Percentiles rank a stretch among this genome's conserved stretches.
Conservation (phyloP, 2,113 vertebrate genomes). For the Neolamprologus caudopunctatus region DNA sequence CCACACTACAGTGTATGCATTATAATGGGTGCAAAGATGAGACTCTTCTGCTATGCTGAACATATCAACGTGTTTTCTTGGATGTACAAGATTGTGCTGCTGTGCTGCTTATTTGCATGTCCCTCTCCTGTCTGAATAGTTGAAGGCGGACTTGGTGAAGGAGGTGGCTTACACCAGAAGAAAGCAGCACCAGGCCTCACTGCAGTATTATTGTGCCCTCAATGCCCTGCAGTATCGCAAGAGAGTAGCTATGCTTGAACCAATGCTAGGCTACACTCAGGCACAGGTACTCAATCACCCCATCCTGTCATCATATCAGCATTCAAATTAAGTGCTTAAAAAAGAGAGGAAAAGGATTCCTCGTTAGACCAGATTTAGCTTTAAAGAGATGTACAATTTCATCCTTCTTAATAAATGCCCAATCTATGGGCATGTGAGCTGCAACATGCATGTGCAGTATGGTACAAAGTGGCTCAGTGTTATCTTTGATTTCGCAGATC, state of each 20-base stretch:
- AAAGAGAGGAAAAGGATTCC: background rate
- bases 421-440: background rate
- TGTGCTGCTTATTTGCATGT: background rate
- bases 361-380: background rate
- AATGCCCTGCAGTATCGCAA: constrained; percentile 94
- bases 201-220: constrained; percentile 95
- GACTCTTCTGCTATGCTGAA: background rate
- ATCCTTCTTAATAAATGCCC: background rate
- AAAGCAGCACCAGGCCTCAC: constrained; percentile 91
- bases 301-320: background rate
- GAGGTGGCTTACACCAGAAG: constrained; percentile 88
- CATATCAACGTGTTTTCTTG: background rate
- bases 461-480: background rate
- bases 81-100: background rate
- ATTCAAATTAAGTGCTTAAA: background rate
- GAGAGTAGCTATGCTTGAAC: constrained; percentile 89
- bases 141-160: constrained; percentile 82
- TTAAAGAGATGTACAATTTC: background rate
- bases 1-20: background rate
- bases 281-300: constrained; percentile 76
- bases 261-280: constrained; percentile 88
- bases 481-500: constrained; percentile 70
- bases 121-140: constrained; percentile 60
- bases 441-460: background rate
- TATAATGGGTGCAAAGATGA: background rate